A percentile compares a stretch with the other conserved stretches of the same genome.
phyloP scores from a whole-genome alignment of 2,113 vertebrate species.

The Mola mola region DNA sequence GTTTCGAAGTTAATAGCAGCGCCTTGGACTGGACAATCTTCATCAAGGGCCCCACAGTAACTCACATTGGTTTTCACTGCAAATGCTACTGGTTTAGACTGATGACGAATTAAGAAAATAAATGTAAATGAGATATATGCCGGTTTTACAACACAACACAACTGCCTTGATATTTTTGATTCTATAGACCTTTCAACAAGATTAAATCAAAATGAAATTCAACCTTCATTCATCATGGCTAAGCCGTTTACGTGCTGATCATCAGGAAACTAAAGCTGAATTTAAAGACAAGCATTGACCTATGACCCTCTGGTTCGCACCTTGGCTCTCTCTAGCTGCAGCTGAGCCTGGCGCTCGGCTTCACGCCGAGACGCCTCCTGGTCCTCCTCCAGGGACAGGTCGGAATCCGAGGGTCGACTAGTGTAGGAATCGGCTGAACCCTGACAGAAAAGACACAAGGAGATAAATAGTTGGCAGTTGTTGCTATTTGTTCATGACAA shows the following conservation, averaged over 20 bases:
- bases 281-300: constrained; percentile 9
- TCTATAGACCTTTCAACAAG: too few species aligned
- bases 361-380: constrained; percentile 94
- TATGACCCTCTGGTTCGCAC: constrained; percentile 49
- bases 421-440: constrained; percentile 97
- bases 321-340: constrained; percentile 98
- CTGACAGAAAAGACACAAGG: constrained; percentile 66
- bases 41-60: constrained; percentile 90
- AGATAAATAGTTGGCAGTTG: neutral
- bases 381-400: constrained; percentile 97
- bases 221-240: too few species aligned
- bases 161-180: too few species aligned
- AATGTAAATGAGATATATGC: too few species aligned
- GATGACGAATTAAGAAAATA: constrained; percentile 22
- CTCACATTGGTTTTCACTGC: constrained; percentile 95
- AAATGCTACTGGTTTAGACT: constrained; percentile 96
- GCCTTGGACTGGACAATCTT: constrained; percentile 93
- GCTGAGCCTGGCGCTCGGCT: constrained; percentile 94
- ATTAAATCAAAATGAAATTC: too few species aligned
- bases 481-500: too few species aligned
- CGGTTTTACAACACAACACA: too few species aligned
- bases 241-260: neutral
- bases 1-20: constrained; percentile 95
- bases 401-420: constrained; percentile 96
- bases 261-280: neutral